Conservation (phyloP, 2,113 vertebrate species). For the Dipodomys stephensi region DNA sequence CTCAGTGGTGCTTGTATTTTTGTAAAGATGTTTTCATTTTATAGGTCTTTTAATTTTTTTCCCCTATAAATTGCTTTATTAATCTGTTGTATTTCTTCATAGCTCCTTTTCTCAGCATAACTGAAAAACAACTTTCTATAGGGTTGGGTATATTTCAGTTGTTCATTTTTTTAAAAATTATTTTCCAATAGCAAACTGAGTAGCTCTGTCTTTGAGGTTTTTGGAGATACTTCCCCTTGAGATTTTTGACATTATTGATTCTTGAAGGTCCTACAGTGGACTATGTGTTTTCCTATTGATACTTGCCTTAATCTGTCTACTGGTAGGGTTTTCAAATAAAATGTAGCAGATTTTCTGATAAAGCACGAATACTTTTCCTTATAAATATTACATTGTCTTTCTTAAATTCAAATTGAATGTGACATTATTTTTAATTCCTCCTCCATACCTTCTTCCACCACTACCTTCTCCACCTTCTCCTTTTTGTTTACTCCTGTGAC, state of each 20-base stretch:
- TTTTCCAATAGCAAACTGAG: background rate
- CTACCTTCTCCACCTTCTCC: background rate
- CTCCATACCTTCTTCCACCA: too few relatives aligned
- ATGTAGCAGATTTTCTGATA: background rate
- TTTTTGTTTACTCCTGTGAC: background rate
- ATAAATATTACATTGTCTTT: conserved; percentile 14
- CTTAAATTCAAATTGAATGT: conserved; percentile 48
- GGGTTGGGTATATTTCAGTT: background rate
- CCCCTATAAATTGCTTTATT: background rate
- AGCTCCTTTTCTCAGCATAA: background rate
- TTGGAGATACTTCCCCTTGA: background rate
- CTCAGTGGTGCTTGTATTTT: background rate
- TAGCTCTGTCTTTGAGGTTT: background rate
- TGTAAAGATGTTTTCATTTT: background rate
- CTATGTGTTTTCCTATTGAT: background rate
- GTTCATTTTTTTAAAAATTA: background rate
- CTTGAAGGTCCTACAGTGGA: background rate
- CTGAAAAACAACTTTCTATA: background rate
- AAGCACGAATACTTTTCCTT: background rate
- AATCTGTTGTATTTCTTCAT: background rate
- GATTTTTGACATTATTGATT: conserved; percentile 28
- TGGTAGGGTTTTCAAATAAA: background rate
- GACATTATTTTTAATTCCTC: background rate
- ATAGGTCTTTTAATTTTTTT: background rate
- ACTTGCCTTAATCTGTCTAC: background rate